Conservation (phyloP, 2,113 vertebrate species). For the Grammomys dolichurus region DNA sequence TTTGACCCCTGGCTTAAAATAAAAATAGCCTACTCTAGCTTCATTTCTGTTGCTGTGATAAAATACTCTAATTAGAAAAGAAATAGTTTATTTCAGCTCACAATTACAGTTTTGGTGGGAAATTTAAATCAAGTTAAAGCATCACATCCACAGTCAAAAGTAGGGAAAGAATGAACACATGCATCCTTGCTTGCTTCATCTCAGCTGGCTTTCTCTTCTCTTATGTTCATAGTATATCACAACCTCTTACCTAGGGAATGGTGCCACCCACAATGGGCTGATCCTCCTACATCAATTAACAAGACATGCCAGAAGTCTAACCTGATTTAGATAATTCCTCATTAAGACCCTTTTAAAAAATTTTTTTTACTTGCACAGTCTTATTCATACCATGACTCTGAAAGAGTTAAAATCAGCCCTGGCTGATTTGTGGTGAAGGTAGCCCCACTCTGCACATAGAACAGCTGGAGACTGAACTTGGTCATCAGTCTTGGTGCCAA, state of each 20-base stretch:
- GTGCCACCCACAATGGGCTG: neutral
- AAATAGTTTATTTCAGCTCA: neutral
- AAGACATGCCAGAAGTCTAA: neutral
- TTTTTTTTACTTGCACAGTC: neutral
- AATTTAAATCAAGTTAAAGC: neutral
- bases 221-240: neutral
- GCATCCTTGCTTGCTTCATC: neutral
- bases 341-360: neutral
- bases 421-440: neutral
- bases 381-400: neutral
- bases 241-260: neutral
- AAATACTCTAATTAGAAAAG: neutral
- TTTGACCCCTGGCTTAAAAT: constrained; percentile 31
- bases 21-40: neutral
- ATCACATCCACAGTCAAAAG: neutral
- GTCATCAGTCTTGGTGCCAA: neutral
- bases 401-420: neutral
- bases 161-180: neutral
- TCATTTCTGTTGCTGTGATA: neutral
- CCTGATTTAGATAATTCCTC: neutral
- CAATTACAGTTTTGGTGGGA: neutral
- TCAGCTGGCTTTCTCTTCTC: neutral
- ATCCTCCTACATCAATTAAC: too few relatives aligned
- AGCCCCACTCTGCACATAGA: neutral
- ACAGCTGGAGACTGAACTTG: neutral